A percentile compares a stretch with the other conserved stretches of the same genome.
These are phyloP conservation scores for Myocastor coypus DNA, from an alignment of 2,113 vertebrate genomes.

Conservation along the genomic window DNA sequence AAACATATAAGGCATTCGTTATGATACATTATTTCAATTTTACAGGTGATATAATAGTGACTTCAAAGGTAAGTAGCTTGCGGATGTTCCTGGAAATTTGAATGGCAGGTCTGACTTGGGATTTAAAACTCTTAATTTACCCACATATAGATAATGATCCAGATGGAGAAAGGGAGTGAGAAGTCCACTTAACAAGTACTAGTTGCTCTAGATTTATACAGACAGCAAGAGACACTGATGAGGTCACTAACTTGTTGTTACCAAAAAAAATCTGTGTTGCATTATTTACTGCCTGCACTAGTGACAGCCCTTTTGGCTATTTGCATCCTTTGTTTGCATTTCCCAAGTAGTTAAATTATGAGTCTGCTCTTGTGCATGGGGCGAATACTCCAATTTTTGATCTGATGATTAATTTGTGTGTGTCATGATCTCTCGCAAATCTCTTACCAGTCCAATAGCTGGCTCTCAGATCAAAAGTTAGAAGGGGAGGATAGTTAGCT, in stretches of 20 bases:
- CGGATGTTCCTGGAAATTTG: neutral
- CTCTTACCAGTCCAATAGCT: neutral
- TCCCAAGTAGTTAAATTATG: neutral
- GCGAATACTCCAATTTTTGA: neutral
- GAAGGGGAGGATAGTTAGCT: neutral
- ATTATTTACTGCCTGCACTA: neutral
- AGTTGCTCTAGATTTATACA: neutral
- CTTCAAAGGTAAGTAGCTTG: neutral
- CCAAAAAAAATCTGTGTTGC: neutral
- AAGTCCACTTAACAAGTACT: neutral
- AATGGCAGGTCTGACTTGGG: neutral
- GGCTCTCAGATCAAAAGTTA: slow-evolving; percentile 23
- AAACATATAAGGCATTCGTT: neutral
- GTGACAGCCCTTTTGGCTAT: neutral
- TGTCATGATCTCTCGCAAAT: neutral
- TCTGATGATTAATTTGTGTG: neutral
- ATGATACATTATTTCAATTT: slow-evolving; percentile 12
- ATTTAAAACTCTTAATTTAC: neutral
- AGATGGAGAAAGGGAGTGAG: neutral
- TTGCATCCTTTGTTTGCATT: neutral
- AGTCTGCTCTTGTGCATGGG: neutral
- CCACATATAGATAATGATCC: neutral
- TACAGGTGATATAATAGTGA: slow-evolving; percentile 23
- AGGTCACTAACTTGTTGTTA: neutral
- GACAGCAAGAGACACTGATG: neutral